Evolutionary conservation across 2,113 vertebrate genomes (phyloP), one percentile per base, ranked within the genome.

Genomic region (Atlantisia rogersi): DNA sequence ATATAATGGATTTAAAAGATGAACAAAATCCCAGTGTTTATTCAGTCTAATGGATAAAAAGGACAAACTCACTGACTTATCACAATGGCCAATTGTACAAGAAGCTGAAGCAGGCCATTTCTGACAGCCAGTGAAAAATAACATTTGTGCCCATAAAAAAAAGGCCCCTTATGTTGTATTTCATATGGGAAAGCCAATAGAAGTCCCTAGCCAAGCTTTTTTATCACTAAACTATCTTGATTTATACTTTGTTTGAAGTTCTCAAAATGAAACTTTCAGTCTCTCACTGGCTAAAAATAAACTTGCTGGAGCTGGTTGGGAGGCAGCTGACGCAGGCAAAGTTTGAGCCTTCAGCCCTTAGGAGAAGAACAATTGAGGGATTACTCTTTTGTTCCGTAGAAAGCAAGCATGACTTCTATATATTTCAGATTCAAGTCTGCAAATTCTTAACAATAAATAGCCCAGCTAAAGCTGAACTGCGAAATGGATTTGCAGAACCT

Each of bases 231-330:
- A 69, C 70, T 90, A 77, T 89, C 87, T 92, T 94, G 96, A 97
- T 95, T 94, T 96, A 96, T 93, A 86, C 48, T 75, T 92, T 78
- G 52, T 92, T 95, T 96, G 94, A 97, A 95, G 89, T 96, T 70
- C 73, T 87, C 32, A 80, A 55, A 97, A 96, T 69, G 80, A 96
- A 97, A 89, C 53, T 71, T 90, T 94, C 91, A 92, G 64, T 63
- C 44, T 82, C 83, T 48, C 6, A 5, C 73, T 86, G 2, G 0
- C 82, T 92, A 89, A 92, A 94, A 90, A 87, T 69, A 97, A 15
- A 75, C 40, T 75, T 68, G 83, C 82, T 15, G 26, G 63, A 19
- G 56, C 50, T 79, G 35, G 18, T 60, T 62, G 35, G 90, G 85
- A 90, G 82, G 70, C 76, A 95, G 90, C 73, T 83, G 82, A 70